phyloP scores from a whole-genome alignment of 2,797 vertebrate species.

The Amblyraja radiata region DNA sequence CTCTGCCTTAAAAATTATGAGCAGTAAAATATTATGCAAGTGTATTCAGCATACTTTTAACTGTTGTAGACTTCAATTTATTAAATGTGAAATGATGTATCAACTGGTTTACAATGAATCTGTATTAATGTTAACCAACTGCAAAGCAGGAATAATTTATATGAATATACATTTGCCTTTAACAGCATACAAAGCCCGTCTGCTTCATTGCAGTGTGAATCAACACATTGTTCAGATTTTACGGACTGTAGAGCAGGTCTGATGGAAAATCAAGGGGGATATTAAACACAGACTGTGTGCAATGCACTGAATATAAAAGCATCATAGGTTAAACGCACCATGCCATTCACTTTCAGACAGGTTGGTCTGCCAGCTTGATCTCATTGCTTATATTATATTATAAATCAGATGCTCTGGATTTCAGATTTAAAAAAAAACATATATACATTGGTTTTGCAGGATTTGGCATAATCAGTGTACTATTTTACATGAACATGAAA shows the following conservation, averaged over 20 bases:
- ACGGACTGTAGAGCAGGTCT: neutral
- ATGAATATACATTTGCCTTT: neutral
- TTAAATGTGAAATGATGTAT: neutral
- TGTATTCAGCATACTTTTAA: neutral
- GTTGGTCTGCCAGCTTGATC: neutral
- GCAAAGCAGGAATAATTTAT: neutral
- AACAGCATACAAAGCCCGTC: neutral
- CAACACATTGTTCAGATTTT: constrained; percentile 15
- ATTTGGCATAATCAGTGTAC: neutral
- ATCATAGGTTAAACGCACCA: neutral
- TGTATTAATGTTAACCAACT: neutral
- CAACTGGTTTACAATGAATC: neutral
- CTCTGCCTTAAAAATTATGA: neutral
- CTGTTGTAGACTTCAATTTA: neutral
- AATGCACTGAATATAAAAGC: neutral
- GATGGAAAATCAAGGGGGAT: neutral
- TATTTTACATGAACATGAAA: neutral
- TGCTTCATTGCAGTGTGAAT: neutral
- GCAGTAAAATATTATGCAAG: neutral
- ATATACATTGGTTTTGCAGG: neutral
- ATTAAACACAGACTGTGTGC: neutral
- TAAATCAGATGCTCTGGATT: neutral
- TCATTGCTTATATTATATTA: neutral
- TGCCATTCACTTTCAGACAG: neutral
- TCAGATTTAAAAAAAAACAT: neutral